Evolutionary conservation across 2,113 vertebrate genomes (phyloP).

Genomic region (Thalassoma bifasciatum): DNA sequence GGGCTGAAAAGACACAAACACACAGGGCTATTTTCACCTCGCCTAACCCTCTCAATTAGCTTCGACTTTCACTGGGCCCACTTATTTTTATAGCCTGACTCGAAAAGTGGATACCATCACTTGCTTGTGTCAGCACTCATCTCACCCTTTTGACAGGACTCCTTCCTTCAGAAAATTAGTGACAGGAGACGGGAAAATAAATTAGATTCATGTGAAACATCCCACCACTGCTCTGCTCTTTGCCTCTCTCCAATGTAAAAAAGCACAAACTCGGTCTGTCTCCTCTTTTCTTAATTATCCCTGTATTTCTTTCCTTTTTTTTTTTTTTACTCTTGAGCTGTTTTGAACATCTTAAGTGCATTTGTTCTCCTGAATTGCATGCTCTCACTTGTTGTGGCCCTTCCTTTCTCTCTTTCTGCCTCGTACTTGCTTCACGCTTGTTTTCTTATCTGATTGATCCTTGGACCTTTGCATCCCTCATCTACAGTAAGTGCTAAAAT

Average conservation of each 20-base stretch:
- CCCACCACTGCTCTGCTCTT: slow-evolving; percentile 12
- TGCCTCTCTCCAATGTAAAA: not conserved
- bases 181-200: slow-evolving; percentile 59
- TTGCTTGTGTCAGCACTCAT: slow-evolving; percentile 45
- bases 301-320: too few species aligned
- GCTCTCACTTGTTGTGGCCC: slow-evolving; percentile 18
- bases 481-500: slow-evolving; percentile 17
- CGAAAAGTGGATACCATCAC: slow-evolving; percentile 49
- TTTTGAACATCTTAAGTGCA: slow-evolving; percentile 36
- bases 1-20: slow-evolving; percentile 1
- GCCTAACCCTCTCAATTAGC: slow-evolving; percentile 18
- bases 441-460: slow-evolving; percentile 47
- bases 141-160: slow-evolving; percentile 62
- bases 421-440: slow-evolving; percentile 16
- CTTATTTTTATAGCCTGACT: slow-evolving; percentile 69
- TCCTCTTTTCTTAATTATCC: slow-evolving; percentile 33
- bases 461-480: slow-evolving; percentile 5
- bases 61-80: slow-evolving; percentile 59
- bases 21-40: slow-evolving; percentile 28
- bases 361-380: slow-evolving; percentile 19
- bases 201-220: slow-evolving; percentile 56
- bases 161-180: slow-evolving; percentile 59
- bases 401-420: not conserved
- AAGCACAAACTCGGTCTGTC: slow-evolving; percentile 1
- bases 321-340: slow-evolving; percentile 8